phyloP scores from a whole-genome alignment of 1,140 invertebrate genomes.

The Drosophila prosaltans region DNA sequence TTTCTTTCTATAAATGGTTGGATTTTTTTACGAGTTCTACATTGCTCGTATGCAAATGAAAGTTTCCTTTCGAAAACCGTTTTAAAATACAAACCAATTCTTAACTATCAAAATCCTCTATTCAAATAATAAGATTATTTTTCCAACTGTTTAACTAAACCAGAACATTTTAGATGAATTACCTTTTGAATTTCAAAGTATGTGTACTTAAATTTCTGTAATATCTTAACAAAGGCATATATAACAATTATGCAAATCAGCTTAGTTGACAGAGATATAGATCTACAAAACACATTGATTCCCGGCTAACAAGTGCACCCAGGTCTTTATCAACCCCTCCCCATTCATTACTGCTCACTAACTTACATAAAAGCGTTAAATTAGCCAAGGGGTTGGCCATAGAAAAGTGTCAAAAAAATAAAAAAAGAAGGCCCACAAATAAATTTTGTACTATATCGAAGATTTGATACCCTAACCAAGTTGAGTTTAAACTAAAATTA shows the following conservation, averaged over 20 bases:
- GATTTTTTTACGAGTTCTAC: no score
- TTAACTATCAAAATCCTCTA: no score
- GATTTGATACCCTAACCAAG: background rate
- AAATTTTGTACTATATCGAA: background rate
- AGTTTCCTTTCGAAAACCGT: no score
- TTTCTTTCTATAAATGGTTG: no score
- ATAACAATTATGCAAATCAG: conserved; percentile 68
- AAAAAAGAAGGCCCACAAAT: conserved; percentile 13
- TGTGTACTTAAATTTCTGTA: background rate
- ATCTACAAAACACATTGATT: conserved; percentile 20
- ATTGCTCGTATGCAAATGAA: no score
- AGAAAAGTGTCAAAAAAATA: conserved; percentile 47
- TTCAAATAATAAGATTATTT: no score
- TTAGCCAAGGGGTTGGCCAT: conserved; percentile 48
- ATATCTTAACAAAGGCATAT: conserved; percentile 14
- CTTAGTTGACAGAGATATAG: conserved; percentile 24
- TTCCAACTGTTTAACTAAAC: no score
- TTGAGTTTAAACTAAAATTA: no score
- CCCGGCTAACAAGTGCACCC: conserved; percentile 11
- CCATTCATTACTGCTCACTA: conserved; percentile 53
- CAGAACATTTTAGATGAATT: no score
- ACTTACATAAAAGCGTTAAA: conserved; percentile 65
- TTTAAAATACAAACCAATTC: no score
- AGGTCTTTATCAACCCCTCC: background rate
- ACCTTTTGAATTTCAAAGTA: no score